Evolutionary conservation across 2,113 vertebrate species (phyloP).

Genomic region (Nerophis ophidion): DNA sequence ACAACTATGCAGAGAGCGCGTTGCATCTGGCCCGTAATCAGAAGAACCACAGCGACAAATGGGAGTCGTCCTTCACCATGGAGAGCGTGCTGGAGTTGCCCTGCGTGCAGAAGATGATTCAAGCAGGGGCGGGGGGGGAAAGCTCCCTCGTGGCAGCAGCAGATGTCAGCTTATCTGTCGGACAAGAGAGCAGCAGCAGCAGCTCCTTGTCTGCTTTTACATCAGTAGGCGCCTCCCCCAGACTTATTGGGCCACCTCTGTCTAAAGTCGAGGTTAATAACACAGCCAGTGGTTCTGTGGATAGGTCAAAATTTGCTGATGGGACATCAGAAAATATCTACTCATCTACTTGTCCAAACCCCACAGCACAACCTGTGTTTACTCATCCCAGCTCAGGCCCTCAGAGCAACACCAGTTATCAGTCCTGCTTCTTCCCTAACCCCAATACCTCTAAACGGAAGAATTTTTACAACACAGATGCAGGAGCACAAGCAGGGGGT

Average conservation of each 20-base stretch:
- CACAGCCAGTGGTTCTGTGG: constrained; percentile 6
- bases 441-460: constrained; percentile 66
- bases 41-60: constrained; percentile 83
- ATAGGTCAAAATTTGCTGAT: constrained; percentile 27
- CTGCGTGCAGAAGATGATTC: constrained; percentile 76
- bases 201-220: constrained; percentile 27
- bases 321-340: constrained; percentile 9
- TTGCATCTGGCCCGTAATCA: constrained; percentile 82
- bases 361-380: constrained; percentile 40
- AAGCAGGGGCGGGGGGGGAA: constrained; percentile 42
- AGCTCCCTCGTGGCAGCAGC: constrained; percentile 57
- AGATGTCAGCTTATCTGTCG: constrained; percentile 61
- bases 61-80: constrained; percentile 83
- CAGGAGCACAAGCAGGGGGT: constrained; percentile 29
- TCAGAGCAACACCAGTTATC: constrained; percentile 37
- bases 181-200: constrained; percentile 58
- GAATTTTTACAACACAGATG: constrained; percentile 50
- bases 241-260: constrained; percentile 19
- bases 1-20: constrained; percentile 87
- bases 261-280: constrained; percentile 27
- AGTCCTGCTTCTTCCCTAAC: constrained; percentile 48
- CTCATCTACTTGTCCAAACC: constrained; percentile 14
- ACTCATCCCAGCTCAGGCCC: constrained; percentile 29
- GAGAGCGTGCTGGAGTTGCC: constrained; percentile 77
- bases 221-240: constrained; percentile 16